Evolutionary conservation across 2,888 invertebrate species (phyloP), one percentile per base, ranked within the genome.

Genomic region (Brenthis daphne): DNA sequence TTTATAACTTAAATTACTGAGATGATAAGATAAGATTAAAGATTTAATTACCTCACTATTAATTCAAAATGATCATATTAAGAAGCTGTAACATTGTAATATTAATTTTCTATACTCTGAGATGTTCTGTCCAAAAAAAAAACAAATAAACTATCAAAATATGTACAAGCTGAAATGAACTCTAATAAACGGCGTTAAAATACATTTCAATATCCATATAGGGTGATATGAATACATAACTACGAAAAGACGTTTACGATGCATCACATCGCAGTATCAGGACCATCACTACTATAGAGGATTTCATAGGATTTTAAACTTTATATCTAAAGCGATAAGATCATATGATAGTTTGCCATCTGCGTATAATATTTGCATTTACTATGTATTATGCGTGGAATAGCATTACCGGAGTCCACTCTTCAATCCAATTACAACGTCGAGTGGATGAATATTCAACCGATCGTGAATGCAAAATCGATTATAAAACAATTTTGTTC

Each of bases 361-460:
- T n/a, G 47, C 53, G 64, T 58, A 57, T 50, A 68, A 53, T 67
- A 57, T 74, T 73, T 74, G 77, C 68, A 75, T 74, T 71, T 54
- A 64, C 69, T 73, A 77, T 73, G 75, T 76, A 77, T 77, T 77
- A 71, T 74, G 76, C 77, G 76, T 78, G 77, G 76, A 72, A 79
- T 78, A 77, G 79, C 78, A 77, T 80, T 80, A 79, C 74, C 72
- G 71, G 70, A 68, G 81, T 80, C 84, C 81, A 82, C 80, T 84
- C 82, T 82, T 79, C 80, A 80, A 80, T 86, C 85, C 86, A 88
- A 88, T 89, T 88, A 88, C 83, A 77, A 80, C 80, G 76, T 82
- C 81, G 84, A 87, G 84, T 82, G 82, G 81, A 85, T 87, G 87
- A 88, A 88, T 88, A 88, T 88, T 87, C 85, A 85, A 80, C 82